Evolutionary conservation across 1,140 invertebrate species (phyloP).

Genomic region (Aphaenogaster rudis): DNA sequence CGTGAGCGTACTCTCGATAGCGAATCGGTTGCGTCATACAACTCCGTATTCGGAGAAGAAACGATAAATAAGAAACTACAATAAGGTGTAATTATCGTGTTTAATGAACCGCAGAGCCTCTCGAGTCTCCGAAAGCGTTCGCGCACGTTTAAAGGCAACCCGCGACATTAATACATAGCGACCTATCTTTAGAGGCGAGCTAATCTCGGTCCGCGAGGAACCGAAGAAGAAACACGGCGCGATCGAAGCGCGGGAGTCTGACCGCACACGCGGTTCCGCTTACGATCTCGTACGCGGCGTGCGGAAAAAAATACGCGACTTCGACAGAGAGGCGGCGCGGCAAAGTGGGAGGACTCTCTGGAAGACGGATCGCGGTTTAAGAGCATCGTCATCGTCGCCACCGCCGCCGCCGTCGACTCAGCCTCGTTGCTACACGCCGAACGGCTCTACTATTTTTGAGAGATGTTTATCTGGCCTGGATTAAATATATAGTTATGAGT

Average conservation of each 20-base stretch:
- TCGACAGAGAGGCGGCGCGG: not conserved
- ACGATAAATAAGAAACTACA: not conserved
- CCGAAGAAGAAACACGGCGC: constrained; percentile 71
- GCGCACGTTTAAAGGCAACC: constrained; percentile 71
- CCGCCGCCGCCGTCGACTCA: not conserved
- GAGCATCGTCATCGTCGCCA: constrained; percentile 3
- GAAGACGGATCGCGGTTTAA: constrained; percentile 58
- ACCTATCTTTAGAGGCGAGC: constrained; percentile 78
- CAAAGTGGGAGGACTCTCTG: not conserved
- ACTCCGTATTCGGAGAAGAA: not conserved
- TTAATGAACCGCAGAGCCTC: constrained; percentile 7
- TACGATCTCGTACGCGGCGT: constrained; percentile 3
- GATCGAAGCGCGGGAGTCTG: constrained; percentile 65
- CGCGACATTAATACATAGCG: constrained; percentile 69
- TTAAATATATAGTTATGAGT: constrained; percentile 85
- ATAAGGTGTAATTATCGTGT: not conserved
- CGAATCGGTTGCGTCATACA: not conserved
- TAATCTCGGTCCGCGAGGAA: constrained; percentile 65
- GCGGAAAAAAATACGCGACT: constrained; percentile 7
- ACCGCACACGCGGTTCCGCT: constrained; percentile 1
- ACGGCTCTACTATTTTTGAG: constrained; percentile 82
- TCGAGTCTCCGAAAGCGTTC: constrained; percentile 58
- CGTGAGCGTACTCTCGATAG: not conserved
- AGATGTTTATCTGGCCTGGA: constrained; percentile 85
- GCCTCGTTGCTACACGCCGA: not conserved